A percentile compares a stretch with the other conserved stretches of the same genome.
phyloP scores from a whole-genome alignment of 2,797 vertebrate genomes.

The Ispidina picta region DNA sequence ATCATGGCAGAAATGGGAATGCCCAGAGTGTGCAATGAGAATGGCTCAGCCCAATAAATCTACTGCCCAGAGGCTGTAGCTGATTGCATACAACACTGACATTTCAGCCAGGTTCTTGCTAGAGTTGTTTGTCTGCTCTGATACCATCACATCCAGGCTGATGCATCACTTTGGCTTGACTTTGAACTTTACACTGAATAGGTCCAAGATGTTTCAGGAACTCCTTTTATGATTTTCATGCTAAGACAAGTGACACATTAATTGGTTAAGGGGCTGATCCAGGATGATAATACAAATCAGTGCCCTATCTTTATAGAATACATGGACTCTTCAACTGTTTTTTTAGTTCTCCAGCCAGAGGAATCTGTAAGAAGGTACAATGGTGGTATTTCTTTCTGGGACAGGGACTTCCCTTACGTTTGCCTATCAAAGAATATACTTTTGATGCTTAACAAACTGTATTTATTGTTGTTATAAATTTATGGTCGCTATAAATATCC shows the following conservation, averaged over 20 bases:
- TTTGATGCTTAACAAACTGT: not conserved
- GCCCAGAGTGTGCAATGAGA: not conserved
- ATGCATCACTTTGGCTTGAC: not conserved
- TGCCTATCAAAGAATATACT: not conserved
- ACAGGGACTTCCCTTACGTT: not conserved
- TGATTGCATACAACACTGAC: not conserved
- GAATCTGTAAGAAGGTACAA: not conserved
- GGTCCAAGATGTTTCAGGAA: not conserved
- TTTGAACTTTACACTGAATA: not conserved
- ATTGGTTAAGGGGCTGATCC: not conserved
- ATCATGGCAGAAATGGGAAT: not conserved
- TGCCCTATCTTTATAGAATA: not conserved
- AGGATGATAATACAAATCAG: not conserved
- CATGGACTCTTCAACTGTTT: not conserved
- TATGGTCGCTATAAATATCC: constrained; percentile 42
- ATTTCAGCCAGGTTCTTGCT: not conserved
- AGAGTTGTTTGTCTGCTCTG: not conserved
- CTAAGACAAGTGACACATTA: not conserved
- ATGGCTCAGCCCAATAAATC: not conserved
- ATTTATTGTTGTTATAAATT: constrained; percentile 27
- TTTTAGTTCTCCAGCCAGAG: not conserved
- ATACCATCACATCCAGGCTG: not conserved
- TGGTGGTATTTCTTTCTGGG: not conserved
- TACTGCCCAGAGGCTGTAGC: not conserved
- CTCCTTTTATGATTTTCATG: not conserved